These are phyloP conservation scores for Pelvicachromis taeniatus DNA, from an alignment of 2,113 vertebrate genomes.

Conservation along the genomic window DNA sequence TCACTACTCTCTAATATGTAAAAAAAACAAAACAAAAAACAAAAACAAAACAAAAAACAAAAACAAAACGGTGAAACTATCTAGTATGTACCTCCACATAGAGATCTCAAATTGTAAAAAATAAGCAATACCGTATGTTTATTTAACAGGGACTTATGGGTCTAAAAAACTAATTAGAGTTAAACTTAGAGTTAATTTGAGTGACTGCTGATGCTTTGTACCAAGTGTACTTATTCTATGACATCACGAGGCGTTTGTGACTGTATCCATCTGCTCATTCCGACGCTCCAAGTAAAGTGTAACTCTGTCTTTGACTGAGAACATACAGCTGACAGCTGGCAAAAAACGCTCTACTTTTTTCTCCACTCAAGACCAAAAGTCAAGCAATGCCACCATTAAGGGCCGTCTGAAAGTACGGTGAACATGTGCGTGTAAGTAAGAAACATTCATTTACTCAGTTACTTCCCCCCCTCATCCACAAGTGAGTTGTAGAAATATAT, in stretches of 20 bases:
- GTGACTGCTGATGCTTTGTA: background rate
- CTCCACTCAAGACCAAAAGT: background rate
- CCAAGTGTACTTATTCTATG: background rate
- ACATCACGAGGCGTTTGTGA: background rate
- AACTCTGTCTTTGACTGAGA: background rate
- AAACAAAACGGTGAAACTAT: background rate
- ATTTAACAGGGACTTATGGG: background rate
- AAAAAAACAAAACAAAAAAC: no score
- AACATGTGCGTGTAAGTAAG: background rate
- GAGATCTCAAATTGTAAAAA: background rate
- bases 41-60: accelerated
- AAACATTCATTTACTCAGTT: background rate
- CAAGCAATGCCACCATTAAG: background rate
- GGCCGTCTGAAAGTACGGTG: background rate
- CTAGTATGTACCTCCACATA: background rate
- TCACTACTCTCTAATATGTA: background rate
- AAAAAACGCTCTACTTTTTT: background rate
- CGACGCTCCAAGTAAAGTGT: background rate
- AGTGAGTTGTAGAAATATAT: background rate
- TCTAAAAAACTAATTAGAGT: background rate
- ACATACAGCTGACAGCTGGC: slow-evolving; percentile 26
- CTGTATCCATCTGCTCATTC: slow-evolving; percentile 41
- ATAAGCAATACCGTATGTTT: background rate
- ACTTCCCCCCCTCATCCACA: accelerated
- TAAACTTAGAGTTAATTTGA: background rate